Conservation (phyloP, 1,140 invertebrate species). For the Drosophila micromelanica region DNA sequence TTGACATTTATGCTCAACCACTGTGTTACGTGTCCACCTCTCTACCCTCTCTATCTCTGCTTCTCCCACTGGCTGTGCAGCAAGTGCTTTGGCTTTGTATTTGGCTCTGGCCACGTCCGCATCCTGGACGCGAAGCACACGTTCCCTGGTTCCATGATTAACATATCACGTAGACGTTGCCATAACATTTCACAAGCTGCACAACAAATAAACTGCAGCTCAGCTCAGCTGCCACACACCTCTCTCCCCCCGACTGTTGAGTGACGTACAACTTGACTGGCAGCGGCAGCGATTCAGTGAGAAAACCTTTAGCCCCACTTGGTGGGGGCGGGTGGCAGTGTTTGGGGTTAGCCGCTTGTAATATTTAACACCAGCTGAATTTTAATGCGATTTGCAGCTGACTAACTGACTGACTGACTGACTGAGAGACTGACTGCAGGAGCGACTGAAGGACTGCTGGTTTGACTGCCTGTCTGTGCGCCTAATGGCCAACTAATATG, state of each 20-base stretch:
- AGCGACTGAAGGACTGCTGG: constrained; percentile 18
- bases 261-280: constrained; percentile 60
- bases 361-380: constrained; percentile 81
- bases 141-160: constrained; percentile 59
- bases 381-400: constrained; percentile 69
- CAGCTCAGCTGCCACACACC: constrained; percentile 49
- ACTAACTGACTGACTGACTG: constrained; percentile 21
- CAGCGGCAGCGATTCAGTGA: constrained; percentile 73
- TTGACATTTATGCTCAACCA: constrained; percentile 52
- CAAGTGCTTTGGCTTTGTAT: constrained; percentile 25
- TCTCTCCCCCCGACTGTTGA: background rate
- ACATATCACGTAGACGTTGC: constrained; percentile 76
- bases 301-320: constrained; percentile 61
- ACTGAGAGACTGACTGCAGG: constrained; percentile 2
- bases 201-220: constrained; percentile 46
- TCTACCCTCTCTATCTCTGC: background rate
- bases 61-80: background rate
- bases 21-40: constrained; percentile 29
- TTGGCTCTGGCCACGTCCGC: constrained; percentile 49
- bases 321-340: background rate
- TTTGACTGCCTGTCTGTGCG: constrained; percentile 47
- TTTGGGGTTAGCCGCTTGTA: constrained; percentile 58
- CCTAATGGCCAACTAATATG: constrained; percentile 82
- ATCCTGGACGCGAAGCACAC: constrained; percentile 54
- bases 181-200: constrained; percentile 70